These are phyloP conservation scores for Ptyas mucosa DNA, from an alignment of 2,113 vertebrate genomes.

Conservation along the genomic window DNA sequence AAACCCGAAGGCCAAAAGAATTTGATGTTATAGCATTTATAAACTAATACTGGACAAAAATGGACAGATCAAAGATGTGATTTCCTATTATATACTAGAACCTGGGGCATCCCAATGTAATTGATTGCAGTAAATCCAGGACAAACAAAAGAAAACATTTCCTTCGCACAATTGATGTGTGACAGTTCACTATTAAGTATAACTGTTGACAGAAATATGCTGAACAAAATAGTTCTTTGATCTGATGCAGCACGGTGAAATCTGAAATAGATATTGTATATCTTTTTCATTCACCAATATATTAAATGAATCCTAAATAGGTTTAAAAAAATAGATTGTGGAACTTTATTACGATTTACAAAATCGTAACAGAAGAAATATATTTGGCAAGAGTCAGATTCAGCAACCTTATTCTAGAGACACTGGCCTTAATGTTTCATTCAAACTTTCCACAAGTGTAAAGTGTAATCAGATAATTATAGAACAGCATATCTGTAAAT, in stretches of 20 bases:
- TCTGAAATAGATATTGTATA: background rate
- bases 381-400: background rate
- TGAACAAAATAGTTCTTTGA: background rate
- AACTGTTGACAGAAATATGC: background rate
- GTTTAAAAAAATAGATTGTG: background rate
- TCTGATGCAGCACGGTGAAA: background rate
- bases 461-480: background rate
- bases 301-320: background rate
- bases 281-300: background rate
- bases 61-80: background rate
- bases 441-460: background rate
- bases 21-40: background rate
- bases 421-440: background rate
- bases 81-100: background rate
- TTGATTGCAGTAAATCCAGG: background rate
- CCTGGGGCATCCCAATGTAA: background rate
- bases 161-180: background rate
- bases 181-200: background rate
- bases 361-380: background rate
- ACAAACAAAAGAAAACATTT: background rate
- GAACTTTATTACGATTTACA: background rate
- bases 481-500: slow-evolving; percentile 25
- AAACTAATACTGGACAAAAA: background rate
- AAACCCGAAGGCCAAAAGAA: background rate
- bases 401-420: background rate